Percentiles rank a stretch among this genome's conserved stretches.
These are phyloP conservation scores for Agrochola macilenta DNA, from an alignment of 2,888 invertebrate genomes.

Conservation along the genomic window DNA sequence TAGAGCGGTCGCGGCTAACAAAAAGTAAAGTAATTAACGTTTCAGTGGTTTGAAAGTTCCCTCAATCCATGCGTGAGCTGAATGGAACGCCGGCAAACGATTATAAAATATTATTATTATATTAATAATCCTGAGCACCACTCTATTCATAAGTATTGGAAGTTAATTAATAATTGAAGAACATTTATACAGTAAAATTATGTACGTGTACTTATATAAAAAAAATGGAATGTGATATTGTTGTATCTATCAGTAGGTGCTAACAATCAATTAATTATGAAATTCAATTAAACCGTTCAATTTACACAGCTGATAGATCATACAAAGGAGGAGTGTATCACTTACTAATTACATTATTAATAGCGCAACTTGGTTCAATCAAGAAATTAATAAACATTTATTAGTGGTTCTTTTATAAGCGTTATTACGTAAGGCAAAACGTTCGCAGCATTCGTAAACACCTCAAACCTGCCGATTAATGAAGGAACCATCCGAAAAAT, in stretches of 20 bases:
- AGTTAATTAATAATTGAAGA: constrained; percentile 19
- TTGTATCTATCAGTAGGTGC: constrained; percentile 19
- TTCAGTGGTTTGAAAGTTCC: constrained; percentile 73
- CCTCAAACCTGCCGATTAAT: constrained; percentile 63
- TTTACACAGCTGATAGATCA: constrained; percentile 30
- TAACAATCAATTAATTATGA: constrained; percentile 60
- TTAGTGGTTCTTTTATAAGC: constrained; percentile 12
- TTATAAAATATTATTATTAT: constrained; percentile 42
- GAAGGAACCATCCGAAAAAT: constrained; percentile 66
- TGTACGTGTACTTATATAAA: not conserved
- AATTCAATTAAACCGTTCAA: constrained; percentile 63
- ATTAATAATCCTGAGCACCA: constrained; percentile 32
- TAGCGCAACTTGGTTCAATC: not conserved
- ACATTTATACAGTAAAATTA: not conserved
- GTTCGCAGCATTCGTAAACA: constrained; percentile 59
- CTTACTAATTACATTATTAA: constrained; percentile 4
- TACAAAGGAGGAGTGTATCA: constrained; percentile 11
- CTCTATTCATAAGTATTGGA: constrained; percentile 22
- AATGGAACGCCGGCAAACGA: constrained; percentile 66
- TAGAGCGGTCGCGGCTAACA: constrained; percentile 72
- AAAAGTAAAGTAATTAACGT: constrained; percentile 83
- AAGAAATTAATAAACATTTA: constrained; percentile 3
- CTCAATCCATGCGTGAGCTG: constrained; percentile 71
- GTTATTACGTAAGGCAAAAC: constrained; percentile 41
- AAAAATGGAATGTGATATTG: constrained; percentile 24